Percentiles rank a stretch among this genome's conserved stretches.
Conservation (phyloP, 2,888 invertebrate species). For the Leptothorax acervorum region DNA sequence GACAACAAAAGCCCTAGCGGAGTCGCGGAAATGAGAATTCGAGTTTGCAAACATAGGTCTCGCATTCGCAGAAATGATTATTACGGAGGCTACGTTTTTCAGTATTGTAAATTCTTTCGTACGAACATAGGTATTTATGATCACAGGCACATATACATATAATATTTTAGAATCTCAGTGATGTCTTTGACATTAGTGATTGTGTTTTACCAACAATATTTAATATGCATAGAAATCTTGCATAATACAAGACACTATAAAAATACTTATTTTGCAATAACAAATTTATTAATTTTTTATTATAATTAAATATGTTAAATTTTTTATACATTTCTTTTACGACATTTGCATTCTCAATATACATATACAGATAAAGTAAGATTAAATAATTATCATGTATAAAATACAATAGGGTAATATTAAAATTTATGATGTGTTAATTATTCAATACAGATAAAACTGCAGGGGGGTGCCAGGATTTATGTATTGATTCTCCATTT, state of each 20-base stretch:
- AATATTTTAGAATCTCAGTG: background rate
- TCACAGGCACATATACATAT: background rate
- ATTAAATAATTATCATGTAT: background rate
- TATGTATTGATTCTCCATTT: slow-evolving; percentile 19
- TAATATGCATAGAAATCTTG: background rate
- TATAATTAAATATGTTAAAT: background rate
- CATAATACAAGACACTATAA: background rate
- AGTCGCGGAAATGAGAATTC: slow-evolving; percentile 74
- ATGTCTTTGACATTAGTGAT: background rate
- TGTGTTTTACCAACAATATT: background rate
- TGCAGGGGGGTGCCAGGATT: background rate
- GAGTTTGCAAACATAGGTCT: slow-evolving; percentile 78
- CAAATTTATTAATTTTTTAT: background rate
- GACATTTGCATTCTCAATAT: background rate
- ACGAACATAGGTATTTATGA: background rate
- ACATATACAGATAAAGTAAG: background rate
- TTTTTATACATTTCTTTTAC: background rate
- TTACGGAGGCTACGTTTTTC: slow-evolving; percentile 29
- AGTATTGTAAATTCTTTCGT: slow-evolving; percentile 7
- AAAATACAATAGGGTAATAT: background rate
- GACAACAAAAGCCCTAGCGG: slow-evolving; percentile 73
- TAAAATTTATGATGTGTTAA: background rate
- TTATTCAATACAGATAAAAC: slow-evolving; percentile 1
- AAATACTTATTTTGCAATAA: background rate
- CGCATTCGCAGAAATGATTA: slow-evolving; percentile 31